Conservation (phyloP, 2,888 invertebrate species). For the Cryptosula pallasiana region DNA sequence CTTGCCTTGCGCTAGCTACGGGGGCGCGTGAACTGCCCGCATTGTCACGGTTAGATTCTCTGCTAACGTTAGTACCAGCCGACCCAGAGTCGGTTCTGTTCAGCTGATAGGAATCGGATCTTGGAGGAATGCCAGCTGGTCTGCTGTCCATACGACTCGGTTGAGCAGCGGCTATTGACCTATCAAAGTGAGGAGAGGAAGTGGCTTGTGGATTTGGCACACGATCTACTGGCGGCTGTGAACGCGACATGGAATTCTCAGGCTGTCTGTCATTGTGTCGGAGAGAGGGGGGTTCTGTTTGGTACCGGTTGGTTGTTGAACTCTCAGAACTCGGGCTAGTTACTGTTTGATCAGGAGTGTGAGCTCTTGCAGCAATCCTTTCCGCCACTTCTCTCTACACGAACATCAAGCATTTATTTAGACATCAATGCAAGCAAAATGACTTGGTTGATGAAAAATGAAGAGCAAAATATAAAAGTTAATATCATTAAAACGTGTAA, state of each 20-base stretch:
- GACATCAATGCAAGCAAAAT: neutral
- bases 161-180: too few species aligned
- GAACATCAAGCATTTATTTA: neutral
- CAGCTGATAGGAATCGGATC: neutral
- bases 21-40: neutral
- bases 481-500: neutral
- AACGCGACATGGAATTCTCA: too few species aligned
- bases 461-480: too few species aligned
- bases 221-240: too few species aligned
- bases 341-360: conserved; percentile 13
- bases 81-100: neutral
- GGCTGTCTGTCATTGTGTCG: too few species aligned
- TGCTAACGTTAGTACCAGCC: neutral
- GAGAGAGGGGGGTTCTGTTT: too few species aligned
- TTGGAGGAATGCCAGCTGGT: neutral
- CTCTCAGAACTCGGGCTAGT: too few species aligned
- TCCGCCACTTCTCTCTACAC: conserved; percentile 22
- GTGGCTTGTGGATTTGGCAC: too few species aligned
- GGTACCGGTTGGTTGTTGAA: too few species aligned
- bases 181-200: too few species aligned
- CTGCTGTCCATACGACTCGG: neutral
- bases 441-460: neutral
- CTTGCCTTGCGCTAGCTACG: neutral
- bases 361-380: neutral
- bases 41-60: neutral